phyloP scores from a whole-genome alignment of 2,113 vertebrate genomes.

The Gymnocephalus cernua region DNA sequence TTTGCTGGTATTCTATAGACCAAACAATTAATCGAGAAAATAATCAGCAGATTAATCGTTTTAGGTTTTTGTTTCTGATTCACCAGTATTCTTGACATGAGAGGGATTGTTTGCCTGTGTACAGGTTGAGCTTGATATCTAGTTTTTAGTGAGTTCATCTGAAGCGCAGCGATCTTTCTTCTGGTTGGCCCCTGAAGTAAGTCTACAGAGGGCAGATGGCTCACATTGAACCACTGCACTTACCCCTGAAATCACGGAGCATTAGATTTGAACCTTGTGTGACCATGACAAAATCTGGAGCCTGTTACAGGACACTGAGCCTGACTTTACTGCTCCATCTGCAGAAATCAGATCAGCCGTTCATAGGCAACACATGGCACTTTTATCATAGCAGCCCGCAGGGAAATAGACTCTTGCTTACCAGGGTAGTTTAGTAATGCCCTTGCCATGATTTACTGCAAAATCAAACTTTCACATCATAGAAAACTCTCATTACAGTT shows the following conservation, averaged over 20 bases:
- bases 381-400: constrained; percentile 22
- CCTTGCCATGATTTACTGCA: not conserved
- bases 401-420: constrained; percentile 11
- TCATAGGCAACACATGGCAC: constrained; percentile 31
- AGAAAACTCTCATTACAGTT: not conserved
- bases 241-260: constrained; percentile 47
- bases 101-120: not conserved
- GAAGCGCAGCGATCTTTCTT: not conserved
- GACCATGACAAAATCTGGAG: constrained; percentile 70
- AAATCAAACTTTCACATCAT: not conserved
- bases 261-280: constrained; percentile 59
- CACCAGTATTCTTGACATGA: constrained; percentile 8
- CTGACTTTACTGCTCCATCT: constrained; percentile 44
- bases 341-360: constrained; percentile 61
- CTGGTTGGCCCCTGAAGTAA: constrained; percentile 27
- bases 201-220: constrained; percentile 41
- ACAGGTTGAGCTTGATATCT: not conserved
- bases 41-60: not conserved
- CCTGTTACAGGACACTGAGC: constrained; percentile 44
- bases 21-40: not conserved
- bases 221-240: constrained; percentile 63
- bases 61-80: not conserved
- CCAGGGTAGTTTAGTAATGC: constrained; percentile 11
- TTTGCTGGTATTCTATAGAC: not conserved
- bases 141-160: not conserved